A percentile compares a stretch with the other conserved stretches of the same genome.
Evolutionary conservation across 2,797 vertebrate genomes (phyloP).

Genomic region (Mus caroli): DNA sequence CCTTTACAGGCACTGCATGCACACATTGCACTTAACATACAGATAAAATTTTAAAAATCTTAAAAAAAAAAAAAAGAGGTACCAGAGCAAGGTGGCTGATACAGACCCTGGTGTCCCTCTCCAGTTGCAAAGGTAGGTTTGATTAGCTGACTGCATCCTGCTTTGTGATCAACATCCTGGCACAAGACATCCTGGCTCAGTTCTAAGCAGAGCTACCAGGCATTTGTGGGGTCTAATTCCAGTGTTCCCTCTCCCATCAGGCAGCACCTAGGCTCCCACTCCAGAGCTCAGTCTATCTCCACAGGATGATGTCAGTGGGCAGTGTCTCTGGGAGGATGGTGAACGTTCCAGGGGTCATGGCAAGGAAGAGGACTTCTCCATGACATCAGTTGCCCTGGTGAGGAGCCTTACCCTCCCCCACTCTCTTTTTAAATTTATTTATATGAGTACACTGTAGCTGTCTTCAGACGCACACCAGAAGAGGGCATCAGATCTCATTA

Average conservation of each 20-base stretch:
- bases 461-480: no score
- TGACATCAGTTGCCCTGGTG: neutral
- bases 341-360: neutral
- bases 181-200: conserved; percentile 49
- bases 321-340: neutral
- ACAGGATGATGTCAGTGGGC: neutral
- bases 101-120: neutral
- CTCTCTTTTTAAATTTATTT: no score
- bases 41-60: neutral
- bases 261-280: neutral
- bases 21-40: neutral
- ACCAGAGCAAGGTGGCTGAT: neutral
- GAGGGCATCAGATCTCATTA: no score
- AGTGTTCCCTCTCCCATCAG: neutral
- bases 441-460: no score
- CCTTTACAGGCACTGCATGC: neutral
- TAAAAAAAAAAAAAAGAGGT: no score
- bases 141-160: neutral
- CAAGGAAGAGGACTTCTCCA: neutral
- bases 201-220: neutral
- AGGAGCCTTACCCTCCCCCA: neutral
- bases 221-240: neutral
- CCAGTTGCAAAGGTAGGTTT: conserved; percentile 6
- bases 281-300: neutral
- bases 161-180: conserved; percentile 53